Evolutionary conservation across 2,113 vertebrate genomes (phyloP), one percentile per base, ranked within the genome.

Genomic region (Tychaedon coryphoeus): DNA sequence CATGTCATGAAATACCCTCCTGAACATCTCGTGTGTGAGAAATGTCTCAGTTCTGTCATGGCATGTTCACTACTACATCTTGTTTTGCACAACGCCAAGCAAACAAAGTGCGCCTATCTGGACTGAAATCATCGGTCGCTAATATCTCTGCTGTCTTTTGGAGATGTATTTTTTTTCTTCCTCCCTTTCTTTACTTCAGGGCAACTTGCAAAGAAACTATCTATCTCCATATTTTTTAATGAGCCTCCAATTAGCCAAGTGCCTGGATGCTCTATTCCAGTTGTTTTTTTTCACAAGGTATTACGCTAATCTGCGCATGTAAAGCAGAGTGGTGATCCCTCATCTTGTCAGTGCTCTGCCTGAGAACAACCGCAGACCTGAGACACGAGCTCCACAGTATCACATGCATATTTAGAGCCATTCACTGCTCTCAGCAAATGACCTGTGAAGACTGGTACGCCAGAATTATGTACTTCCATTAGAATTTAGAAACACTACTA

Each of bases 221-320:
- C 78, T 90, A 88, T 96, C 90, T 97, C 95, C 72, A 76, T 96
- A 93, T 92, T 88, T 96, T 94, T 96, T 96, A 96, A 96, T 92
- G 88, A 96, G 93, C 54, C 93, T 96, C 95, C 95, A 97, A 94
- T 97, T 97, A 96, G 90, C 86, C 88, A 93, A 96, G 72, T 48
- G 82, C 82, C 92, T 90, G 88, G 75, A 92, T 93, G 94, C 92
- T 88, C 90, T 85, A 73, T 86, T 94, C 86, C 88, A 93, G 86
- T 95, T 95, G 88, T 33, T 40, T 86, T 92, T 73, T 78, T 56
- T 92, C 93, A 86, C 87, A 88, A 94, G 90, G 72, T 92, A 94
- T 85, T 88, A 88, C 34, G 48, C 79, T 84, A 95, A 97, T 96
- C 82, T 71, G 75, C 58, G 23, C 95, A 90, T 86, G 90, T 86